Evolutionary conservation across 2,888 invertebrate genomes (phyloP).

Genomic region (Zygothrica quintamaculata): DNA sequence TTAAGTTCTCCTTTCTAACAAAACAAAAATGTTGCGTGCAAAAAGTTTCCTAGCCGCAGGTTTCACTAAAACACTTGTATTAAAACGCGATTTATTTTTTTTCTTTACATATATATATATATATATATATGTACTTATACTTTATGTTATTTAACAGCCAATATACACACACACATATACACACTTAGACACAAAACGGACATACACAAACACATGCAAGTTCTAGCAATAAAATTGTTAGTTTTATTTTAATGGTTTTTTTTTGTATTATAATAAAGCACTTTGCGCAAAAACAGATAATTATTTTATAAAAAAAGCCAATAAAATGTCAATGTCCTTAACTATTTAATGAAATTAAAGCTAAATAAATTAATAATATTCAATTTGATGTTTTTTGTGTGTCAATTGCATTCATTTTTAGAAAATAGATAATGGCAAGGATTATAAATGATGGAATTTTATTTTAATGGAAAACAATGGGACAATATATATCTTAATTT

Average conservation of each 20-base stretch:
- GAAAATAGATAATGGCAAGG: too few relatives aligned
- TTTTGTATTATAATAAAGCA: conserved; percentile 48
- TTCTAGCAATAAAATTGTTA: conserved; percentile 78
- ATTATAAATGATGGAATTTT: too few relatives aligned
- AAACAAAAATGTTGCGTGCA: conserved; percentile 33
- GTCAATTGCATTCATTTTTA: too few relatives aligned
- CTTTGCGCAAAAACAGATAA: conserved; percentile 57
- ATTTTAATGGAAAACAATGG: too few relatives aligned
- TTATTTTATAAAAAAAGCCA: conserved; percentile 64
- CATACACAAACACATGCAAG: conserved; percentile 51
- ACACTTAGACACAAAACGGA: conserved; percentile 23
- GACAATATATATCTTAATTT: too few relatives aligned
- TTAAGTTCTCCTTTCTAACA: conserved; percentile 66
- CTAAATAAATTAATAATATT: conserved; percentile 74
- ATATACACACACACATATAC: conserved; percentile 3
- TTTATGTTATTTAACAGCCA: conserved; percentile 54
- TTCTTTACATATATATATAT: conserved; percentile 42
- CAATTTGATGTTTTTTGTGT: neutral
- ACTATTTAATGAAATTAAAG: conserved; percentile 77
- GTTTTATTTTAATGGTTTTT: conserved; percentile 46
- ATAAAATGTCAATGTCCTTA: conserved; percentile 77
- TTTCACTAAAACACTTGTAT: conserved; percentile 65
- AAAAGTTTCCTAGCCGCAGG: conserved; percentile 63
- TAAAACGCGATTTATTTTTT: conserved; percentile 50
- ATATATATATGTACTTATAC: conserved; percentile 4